These are phyloP conservation scores for Hydropsyche tenuis DNA, from an alignment of 1,140 invertebrate genomes.

Conservation along the genomic window DNA sequence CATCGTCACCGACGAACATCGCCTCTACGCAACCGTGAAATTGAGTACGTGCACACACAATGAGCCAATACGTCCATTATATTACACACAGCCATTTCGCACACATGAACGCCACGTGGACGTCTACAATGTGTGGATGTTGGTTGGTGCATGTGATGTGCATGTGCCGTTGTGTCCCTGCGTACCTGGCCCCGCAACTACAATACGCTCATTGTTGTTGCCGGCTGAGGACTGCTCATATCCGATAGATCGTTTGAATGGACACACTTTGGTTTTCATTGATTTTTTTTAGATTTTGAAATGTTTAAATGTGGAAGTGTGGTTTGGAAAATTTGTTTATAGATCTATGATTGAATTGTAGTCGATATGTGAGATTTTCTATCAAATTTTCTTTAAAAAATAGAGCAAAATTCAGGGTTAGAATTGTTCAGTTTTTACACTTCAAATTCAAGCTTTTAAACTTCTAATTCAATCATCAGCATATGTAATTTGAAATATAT, in stretches of 20 bases:
- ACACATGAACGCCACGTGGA: background rate
- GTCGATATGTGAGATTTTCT: too few relatives aligned
- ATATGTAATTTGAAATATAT: too few relatives aligned
- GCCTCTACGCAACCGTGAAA: constrained; percentile 45
- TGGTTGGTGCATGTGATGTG: background rate
- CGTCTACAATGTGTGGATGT: background rate
- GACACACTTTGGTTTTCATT: background rate
- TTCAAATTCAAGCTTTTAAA: too few relatives aligned
- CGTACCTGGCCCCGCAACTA: background rate
- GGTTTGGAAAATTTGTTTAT: background rate
- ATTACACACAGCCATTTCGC: background rate
- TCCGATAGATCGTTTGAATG: background rate
- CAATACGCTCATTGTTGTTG: constrained; percentile 7
- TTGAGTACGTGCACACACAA: constrained; percentile 29
- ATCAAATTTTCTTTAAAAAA: too few relatives aligned
- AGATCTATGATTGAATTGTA: too few relatives aligned
- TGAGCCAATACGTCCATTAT: background rate
- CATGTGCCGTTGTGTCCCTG: too few relatives aligned
- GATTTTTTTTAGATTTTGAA: background rate
- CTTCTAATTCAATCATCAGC: too few relatives aligned
- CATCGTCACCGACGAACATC: constrained; percentile 29
- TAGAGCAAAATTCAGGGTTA: too few relatives aligned
- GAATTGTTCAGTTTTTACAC: too few relatives aligned
- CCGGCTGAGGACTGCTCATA: background rate
- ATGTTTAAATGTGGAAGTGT: background rate